phyloP scores from a whole-genome alignment of 2,113 vertebrate genomes.

The Gymnocephalus cernua region DNA sequence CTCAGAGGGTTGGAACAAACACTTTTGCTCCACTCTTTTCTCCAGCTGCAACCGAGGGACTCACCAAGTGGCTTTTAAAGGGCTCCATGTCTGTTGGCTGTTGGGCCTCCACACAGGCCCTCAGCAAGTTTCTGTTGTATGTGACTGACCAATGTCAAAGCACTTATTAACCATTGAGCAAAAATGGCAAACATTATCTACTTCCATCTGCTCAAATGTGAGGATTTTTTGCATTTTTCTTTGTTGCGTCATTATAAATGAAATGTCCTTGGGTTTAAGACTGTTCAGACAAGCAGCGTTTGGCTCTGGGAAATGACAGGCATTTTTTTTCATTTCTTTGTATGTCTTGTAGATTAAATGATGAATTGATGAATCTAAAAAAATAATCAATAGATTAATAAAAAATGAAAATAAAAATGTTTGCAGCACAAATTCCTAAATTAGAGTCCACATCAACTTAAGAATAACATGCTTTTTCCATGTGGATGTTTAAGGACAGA shows the following conservation, averaged over 20 bases:
- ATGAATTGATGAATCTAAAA: neutral
- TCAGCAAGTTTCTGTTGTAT: conserved; percentile 76
- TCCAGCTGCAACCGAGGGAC: conserved; percentile 52
- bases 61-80: conserved; percentile 74
- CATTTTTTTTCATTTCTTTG: neutral
- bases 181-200: neutral
- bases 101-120: conserved; percentile 74
- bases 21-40: conserved; percentile 49
- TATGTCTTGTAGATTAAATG: neutral
- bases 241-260: neutral
- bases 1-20: conserved; percentile 28
- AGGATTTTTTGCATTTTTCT: conserved; percentile 5
- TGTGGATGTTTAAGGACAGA: neutral
- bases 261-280: neutral
- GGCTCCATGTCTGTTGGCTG: conserved; percentile 76
- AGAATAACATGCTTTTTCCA: neutral
- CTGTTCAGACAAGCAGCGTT: neutral
- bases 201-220: neutral
- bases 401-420: neutral
- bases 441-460: conserved; percentile 3
- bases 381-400: neutral
- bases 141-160: conserved; percentile 54
- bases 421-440: neutral
- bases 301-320: neutral
- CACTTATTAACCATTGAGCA: neutral